Evolutionary conservation across 2,888 invertebrate genomes (phyloP).

Genomic region (Brachyopa scutellaris): DNA sequence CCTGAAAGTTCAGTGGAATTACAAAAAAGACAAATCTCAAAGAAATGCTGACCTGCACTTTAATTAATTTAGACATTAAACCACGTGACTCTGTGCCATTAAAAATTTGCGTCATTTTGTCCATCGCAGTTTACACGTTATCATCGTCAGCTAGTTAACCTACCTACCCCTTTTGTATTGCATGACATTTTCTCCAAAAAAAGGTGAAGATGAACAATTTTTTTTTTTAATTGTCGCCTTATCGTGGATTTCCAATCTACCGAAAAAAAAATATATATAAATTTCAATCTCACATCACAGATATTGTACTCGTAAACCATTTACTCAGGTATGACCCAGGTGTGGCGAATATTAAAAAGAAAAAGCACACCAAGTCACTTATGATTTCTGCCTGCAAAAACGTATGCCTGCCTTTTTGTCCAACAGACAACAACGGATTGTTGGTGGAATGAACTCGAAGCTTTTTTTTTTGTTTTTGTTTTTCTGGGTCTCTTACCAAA

Average conservation of each 20-base stretch:
- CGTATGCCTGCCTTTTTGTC: background rate
- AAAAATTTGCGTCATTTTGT: background rate
- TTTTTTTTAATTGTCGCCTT: too few species aligned
- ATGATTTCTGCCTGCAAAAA: conserved; percentile 24
- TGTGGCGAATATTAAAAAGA: conserved; percentile 61
- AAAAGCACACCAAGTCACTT: too few species aligned
- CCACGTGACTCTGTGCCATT: conserved; percentile 1
- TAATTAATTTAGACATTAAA: conserved; percentile 21
- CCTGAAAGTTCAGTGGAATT: too few species aligned
- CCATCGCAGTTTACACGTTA: conserved; percentile 33
- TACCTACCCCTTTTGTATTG: conserved; percentile 6
- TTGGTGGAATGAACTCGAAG: conserved; percentile 37
- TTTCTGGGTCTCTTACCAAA: conserved; percentile 6
- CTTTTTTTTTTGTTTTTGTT: conserved; percentile 19
- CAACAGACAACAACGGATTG: conserved; percentile 23
- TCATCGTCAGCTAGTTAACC: background rate
- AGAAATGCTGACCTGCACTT: conserved; percentile 29
- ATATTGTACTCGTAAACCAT: too few species aligned
- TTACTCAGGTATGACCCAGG: conserved; percentile 49
- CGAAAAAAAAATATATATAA: background rate
- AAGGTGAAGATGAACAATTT: too few species aligned
- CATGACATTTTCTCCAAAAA: conserved; percentile 8
- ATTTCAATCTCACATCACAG: conserved; percentile 12
- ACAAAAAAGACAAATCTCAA: background rate
- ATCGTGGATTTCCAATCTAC: conserved; percentile 34